phyloP scores from a whole-genome alignment of 2,888 invertebrate species.

The Mimumesa dahlbomi region DNA sequence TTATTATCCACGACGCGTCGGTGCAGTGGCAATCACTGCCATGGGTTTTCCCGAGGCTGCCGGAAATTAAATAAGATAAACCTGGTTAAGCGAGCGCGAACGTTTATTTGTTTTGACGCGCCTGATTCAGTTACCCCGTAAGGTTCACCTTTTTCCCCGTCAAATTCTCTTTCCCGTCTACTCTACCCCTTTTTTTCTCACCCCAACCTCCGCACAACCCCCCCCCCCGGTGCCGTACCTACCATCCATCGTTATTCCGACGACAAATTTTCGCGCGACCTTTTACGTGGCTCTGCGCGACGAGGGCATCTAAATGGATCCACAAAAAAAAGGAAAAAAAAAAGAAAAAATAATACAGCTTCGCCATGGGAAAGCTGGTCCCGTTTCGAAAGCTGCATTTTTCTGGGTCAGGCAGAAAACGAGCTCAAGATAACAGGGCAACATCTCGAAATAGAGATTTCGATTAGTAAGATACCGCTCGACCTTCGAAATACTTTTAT shows the following conservation, averaged over 20 bases:
- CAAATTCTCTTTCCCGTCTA: neutral
- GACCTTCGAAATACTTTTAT: neutral
- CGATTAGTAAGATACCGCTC: neutral
- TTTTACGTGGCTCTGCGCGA: too few relatives aligned
- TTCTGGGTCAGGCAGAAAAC: too few relatives aligned
- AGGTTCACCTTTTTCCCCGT: neutral
- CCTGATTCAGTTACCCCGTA: conserved; percentile 9
- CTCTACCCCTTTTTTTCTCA: neutral
- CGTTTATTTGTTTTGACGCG: conserved; percentile 17
- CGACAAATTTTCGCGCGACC: neutral
- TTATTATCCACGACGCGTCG: neutral
- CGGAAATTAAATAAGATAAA: conserved; percentile 40
- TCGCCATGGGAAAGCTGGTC: too few relatives aligned
- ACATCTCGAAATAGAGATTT: neutral
- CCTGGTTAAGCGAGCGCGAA: conserved; percentile 2
- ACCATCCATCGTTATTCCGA: too few relatives aligned
- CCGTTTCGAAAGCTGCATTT: too few relatives aligned
- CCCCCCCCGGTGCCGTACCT: too few relatives aligned
- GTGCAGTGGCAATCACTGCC: conserved; percentile 10
- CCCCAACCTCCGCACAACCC: too few relatives aligned
- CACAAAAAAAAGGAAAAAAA: too few relatives aligned
- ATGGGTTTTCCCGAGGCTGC: conserved; percentile 13
- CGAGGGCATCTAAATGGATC: too few relatives aligned
- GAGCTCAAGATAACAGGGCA: conserved; percentile 2
- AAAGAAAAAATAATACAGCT: too few relatives aligned